A percentile compares a stretch with the other conserved stretches of the same genome.
Evolutionary conservation across 2,888 invertebrate genomes (phyloP).

Genomic region (Orchesellides sinensis): DNA sequence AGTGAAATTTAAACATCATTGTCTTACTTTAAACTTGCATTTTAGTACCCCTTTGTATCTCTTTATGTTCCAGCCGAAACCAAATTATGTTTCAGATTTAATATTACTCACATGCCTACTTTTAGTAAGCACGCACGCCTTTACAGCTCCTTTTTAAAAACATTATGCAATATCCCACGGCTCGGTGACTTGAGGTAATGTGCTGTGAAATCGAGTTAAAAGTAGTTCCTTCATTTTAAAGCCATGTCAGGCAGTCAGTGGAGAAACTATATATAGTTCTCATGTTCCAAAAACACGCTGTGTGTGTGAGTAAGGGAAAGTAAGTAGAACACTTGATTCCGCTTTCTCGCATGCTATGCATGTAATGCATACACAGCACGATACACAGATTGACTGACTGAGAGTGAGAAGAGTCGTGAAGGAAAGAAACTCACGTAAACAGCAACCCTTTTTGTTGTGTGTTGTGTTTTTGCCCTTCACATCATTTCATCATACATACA

Average conservation of each 20-base stretch:
- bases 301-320: too few relatives aligned
- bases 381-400: not conserved
- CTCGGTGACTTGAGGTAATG: constrained; percentile 70
- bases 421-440: not conserved
- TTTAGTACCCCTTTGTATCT: not conserved
- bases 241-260: constrained; percentile 4
- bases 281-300: not conserved
- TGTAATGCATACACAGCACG: not conserved
- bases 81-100: not conserved
- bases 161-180: constrained; percentile 69
- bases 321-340: constrained; percentile 7
- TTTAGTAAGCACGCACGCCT: not conserved
- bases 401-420: not conserved
- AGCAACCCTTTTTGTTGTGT: not conserved
- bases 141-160: constrained; percentile 34
- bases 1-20: constrained; percentile 37
- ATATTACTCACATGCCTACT: not conserved
- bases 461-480: constrained; percentile 1
- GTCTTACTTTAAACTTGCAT: constrained; percentile 3
- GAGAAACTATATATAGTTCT: not conserved
- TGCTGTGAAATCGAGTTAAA: constrained; percentile 73
- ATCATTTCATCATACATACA: not conserved
- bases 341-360: not conserved
- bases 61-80: not conserved
- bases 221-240: constrained; percentile 49